These are phyloP conservation scores for Temnothorax unifasciatus DNA, from an alignment of 2,888 invertebrate genomes.

Conservation along the genomic window DNA sequence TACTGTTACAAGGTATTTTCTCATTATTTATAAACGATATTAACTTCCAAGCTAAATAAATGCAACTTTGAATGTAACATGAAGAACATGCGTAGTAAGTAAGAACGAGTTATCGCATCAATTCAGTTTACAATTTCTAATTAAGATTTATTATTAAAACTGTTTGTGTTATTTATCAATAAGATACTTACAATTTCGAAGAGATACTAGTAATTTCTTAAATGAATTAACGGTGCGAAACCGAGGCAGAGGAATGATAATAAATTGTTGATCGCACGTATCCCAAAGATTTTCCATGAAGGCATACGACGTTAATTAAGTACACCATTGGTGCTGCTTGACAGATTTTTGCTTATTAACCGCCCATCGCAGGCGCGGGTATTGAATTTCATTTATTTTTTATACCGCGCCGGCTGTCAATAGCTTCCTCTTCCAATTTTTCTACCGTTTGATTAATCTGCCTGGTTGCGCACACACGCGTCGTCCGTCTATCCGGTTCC, in stretches of 20 bases:
- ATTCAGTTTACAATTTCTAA: constrained; percentile 1
- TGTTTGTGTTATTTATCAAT: constrained; percentile 6
- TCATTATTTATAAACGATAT: neutral
- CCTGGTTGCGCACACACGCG: constrained; percentile 64
- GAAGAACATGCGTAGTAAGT: neutral
- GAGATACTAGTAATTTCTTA: constrained; percentile 5
- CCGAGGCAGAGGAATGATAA: constrained; percentile 7
- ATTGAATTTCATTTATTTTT: constrained; percentile 83
- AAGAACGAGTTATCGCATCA: neutral
- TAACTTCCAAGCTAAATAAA: neutral
- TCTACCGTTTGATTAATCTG: constrained; percentile 82
- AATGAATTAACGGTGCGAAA: neutral
- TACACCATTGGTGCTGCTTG: constrained; percentile 58
- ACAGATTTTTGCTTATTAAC: constrained; percentile 82
- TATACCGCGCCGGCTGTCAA: constrained; percentile 80
- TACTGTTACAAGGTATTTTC: neutral
- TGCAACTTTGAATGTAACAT: neutral
- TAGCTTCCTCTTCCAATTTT: constrained; percentile 82
- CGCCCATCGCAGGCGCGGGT: constrained; percentile 65
- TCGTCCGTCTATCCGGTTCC: constrained; percentile 57
- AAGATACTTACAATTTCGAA: neutral
- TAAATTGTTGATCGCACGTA: constrained; percentile 27
- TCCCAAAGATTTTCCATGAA: constrained; percentile 1
- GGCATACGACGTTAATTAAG: constrained; percentile 61
- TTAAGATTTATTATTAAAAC: constrained; percentile 5